Conservation (phyloP, 2,888 invertebrate genomes). For the Lasioglossum lativentre region DNA sequence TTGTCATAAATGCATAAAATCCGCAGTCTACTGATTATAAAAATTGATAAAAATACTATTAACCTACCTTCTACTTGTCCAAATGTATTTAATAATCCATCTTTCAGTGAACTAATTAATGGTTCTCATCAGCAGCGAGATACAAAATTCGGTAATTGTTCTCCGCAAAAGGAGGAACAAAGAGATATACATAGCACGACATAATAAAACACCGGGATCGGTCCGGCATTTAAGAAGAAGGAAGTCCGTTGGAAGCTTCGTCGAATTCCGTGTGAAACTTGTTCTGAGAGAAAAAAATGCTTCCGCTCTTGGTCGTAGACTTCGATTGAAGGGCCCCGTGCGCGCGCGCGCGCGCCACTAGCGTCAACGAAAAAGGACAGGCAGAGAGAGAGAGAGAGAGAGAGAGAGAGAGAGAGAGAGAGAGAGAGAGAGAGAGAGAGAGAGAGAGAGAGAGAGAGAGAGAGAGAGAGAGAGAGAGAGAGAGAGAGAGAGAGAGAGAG, state of each 20-base stretch:
- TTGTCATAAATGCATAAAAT: too few relatives aligned
- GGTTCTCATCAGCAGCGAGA: background rate
- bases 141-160: background rate
- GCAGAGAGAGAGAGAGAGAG: background rate
- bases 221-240: background rate
- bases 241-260: background rate
- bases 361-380: constrained; percentile 36
- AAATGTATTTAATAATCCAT: too few relatives aligned
- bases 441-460: too few relatives aligned
- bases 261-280: constrained; percentile 6
- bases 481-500: constrained; percentile 2
- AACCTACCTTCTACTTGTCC: too few relatives aligned
- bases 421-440: constrained; percentile 10
- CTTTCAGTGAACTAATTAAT: background rate
- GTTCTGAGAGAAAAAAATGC: background rate
- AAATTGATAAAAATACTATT: too few relatives aligned
- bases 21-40: too few relatives aligned
- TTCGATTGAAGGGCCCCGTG: constrained; percentile 16
- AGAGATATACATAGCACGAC: background rate
- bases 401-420: too few relatives aligned
- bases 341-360: background rate
- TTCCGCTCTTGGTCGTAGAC: constrained; percentile 9
- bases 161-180: background rate
- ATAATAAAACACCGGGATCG: background rate
- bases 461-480: background rate